Conservation (phyloP, 2,113 vertebrate genomes). For the Blennius ocellaris region DNA sequence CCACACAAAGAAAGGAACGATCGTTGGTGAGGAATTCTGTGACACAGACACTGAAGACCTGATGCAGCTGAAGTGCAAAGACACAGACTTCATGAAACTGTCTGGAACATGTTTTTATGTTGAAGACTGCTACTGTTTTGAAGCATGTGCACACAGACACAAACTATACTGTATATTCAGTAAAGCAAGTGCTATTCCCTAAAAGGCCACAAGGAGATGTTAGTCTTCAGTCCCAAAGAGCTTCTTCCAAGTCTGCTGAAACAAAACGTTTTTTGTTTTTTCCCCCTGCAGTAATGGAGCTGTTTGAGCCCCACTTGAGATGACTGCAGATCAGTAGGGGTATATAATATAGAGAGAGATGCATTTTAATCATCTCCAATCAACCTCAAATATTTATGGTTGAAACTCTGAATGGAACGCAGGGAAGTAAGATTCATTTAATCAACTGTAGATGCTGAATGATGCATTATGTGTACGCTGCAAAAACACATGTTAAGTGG, state of each 20-base stretch:
- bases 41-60: neutral
- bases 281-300: neutral
- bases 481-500: too few relatives aligned
- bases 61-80: neutral
- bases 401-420: neutral
- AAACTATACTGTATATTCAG: neutral
- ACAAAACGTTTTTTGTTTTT: slow-evolving; percentile 13
- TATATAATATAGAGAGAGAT: slow-evolving; percentile 17
- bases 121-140: neutral
- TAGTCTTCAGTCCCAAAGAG: slow-evolving; percentile 55
- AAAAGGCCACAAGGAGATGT: slow-evolving; percentile 78
- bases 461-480: too few relatives aligned
- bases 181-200: slow-evolving; percentile 33
- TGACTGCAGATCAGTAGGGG: slow-evolving; percentile 18
- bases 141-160: neutral
- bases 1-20: slow-evolving; percentile 44
- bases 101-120: too few relatives aligned
- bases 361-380: slow-evolving; percentile 16
- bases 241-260: slow-evolving; percentile 11
- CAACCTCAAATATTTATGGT: slow-evolving; percentile 4
- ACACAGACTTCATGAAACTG: neutral
- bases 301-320: slow-evolving; percentile 8
- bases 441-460: neutral
- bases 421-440: neutral
- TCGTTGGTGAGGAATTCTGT: slow-evolving; percentile 35